Base-by-base conservation (phyloP, 2,113 vertebrate species). In the Ceyx margarethae region DNA sequence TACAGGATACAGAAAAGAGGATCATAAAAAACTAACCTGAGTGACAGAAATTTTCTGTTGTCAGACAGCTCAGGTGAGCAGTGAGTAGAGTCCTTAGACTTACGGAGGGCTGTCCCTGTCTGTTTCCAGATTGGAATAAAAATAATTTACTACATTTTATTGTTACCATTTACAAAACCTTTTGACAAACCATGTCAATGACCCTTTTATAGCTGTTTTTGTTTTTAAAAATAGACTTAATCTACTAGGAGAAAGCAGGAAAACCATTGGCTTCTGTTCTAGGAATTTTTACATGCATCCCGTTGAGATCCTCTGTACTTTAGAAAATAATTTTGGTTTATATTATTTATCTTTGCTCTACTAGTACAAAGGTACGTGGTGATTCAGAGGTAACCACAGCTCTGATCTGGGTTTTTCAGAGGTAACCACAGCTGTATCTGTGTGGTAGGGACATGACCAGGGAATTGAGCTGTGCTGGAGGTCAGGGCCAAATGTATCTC, bases 1-100 rank as follows among this genome's bases (percentile, higher is more conserved):
- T 99, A 74, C 45, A 86, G 73, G 22, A 71, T 45, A 74, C 17
- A 45, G 37, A 48, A 73, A 21, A 21, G n/a, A 65, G 75, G 56
- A 51, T 2, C 43, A 15, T 31, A 33, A 85, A 21, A 40, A 78
- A 33, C 29, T 8, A 15, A 46, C 29, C 23, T 5, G 35, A 33
- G 50, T 10, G 64, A 46, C 6, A 21, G 62, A 10, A 4, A 2
- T n/a, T 50, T 50, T 40, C 45, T 48, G 29, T 19, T 25, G 29
- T 64, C 65, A 8, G 48, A 23, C 54, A 19, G 68, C 29, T 48
- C 37, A 2, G 13, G 28, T 46, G 74, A 75, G 37, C 28, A 12
- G 11, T 33, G 28, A 11, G 7, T 6, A 11, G 17, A 50, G 28
- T 7, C 53, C 29, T 26, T 1, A 10, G 42, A 21, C 50, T 35